Evolutionary conservation across 1,140 invertebrate genomes (phyloP).

Genomic region (Scaptodrosophila lebanonensis): DNA sequence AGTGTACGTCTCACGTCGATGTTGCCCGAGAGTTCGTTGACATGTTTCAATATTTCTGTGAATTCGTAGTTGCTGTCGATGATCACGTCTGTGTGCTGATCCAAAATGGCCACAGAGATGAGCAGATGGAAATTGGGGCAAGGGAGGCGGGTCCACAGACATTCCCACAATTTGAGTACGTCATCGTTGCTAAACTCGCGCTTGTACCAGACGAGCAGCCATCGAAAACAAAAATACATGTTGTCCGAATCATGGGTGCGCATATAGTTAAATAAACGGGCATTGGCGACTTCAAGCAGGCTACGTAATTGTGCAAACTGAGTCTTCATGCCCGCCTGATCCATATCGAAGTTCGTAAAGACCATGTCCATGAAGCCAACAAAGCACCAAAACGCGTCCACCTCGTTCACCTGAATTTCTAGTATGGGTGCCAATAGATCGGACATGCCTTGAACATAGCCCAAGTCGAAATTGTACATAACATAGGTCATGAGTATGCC

Average conservation of each 20-base stretch:
- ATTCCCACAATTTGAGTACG: constrained; percentile 88
- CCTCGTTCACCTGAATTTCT: constrained; percentile 80
- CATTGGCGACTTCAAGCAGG: constrained; percentile 89
- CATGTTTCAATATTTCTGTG: constrained; percentile 97
- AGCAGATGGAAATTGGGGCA: constrained; percentile 96
- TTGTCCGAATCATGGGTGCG: constrained; percentile 95
- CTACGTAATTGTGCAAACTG: constrained; percentile 92
- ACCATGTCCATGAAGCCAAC: constrained; percentile 98
- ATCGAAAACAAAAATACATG: constrained; percentile 99
- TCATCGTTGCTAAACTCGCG: constrained; percentile 86
- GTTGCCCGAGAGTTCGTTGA: constrained; percentile 92
- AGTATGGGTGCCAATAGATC: constrained; percentile 96
- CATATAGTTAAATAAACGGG: constrained; percentile 90
- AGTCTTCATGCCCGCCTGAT: constrained; percentile 97
- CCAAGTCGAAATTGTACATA: constrained; percentile 99
- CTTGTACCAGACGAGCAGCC: constrained; percentile 91
- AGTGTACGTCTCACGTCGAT: constrained; percentile 89
- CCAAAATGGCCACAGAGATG: constrained; percentile 92
- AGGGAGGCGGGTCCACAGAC: constrained; percentile 93
- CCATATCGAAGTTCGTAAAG: constrained; percentile 98
- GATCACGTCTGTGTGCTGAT: constrained; percentile 89
- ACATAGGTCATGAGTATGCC: constrained; percentile 99
- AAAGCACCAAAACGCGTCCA: constrained; percentile 99
- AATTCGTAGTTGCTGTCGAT: constrained; percentile 95
- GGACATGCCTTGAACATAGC: constrained; percentile 98